Percentiles rank a stretch among this genome's conserved stretches.
phyloP scores from a whole-genome alignment of 2,113 vertebrate species.

The Elanoides forficatus region DNA sequence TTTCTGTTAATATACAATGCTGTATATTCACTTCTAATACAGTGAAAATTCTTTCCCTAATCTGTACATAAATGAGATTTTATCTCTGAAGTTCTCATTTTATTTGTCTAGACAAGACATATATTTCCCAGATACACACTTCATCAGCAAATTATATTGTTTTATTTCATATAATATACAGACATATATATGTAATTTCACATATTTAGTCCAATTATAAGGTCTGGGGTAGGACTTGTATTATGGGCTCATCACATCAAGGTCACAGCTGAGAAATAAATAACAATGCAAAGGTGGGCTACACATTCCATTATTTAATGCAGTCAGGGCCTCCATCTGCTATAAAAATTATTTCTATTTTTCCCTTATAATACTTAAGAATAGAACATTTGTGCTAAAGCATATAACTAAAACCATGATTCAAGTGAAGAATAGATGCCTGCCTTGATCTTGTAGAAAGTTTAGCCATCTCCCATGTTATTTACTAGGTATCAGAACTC shows the following conservation, averaged over 20 bases:
- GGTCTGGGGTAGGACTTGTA: neutral
- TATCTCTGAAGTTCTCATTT: neutral
- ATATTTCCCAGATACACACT: neutral
- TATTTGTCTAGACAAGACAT: neutral
- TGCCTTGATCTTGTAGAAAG: neutral
- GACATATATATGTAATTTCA: neutral
- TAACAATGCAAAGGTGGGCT: neutral
- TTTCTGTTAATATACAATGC: neutral
- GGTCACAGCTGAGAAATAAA: neutral
- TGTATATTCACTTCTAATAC: neutral
- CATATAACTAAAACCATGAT: neutral
- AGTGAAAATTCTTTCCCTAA: neutral
- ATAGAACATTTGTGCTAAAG: neutral
- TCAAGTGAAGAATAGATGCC: neutral
- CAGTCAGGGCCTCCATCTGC: neutral
- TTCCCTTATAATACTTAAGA: neutral
- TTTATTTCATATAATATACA: neutral
- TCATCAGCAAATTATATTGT: neutral
- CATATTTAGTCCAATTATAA: neutral
- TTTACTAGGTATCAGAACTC: neutral
- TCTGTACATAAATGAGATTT: neutral
- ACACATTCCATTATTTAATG: neutral
- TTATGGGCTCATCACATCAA: neutral
- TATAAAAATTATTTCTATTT: neutral
- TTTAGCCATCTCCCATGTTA: neutral